Conservation (phyloP, 2,888 invertebrate species). For the Pseudeuparius sepicola region DNA sequence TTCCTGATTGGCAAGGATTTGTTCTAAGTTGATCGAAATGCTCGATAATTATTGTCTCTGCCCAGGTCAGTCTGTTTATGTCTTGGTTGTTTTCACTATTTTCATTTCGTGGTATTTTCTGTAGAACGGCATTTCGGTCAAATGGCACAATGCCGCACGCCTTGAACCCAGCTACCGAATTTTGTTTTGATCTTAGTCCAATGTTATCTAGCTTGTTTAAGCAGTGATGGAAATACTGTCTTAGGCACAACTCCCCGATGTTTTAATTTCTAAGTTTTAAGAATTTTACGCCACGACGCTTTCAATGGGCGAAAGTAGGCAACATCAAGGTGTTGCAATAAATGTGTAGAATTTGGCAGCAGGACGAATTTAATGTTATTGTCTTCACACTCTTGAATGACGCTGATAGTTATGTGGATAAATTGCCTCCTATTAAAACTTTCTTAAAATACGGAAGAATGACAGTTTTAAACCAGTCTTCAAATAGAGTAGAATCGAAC, state of each 20-base stretch:
- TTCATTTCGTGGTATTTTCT: too few relatives aligned
- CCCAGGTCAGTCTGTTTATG: background rate
- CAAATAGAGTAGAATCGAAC: slow-evolving; percentile 16
- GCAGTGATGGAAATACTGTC: too few relatives aligned
- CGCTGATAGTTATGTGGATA: slow-evolving; percentile 5
- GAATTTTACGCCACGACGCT: slow-evolving; percentile 1
- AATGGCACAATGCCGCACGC: background rate
- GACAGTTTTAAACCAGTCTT: slow-evolving; percentile 16
- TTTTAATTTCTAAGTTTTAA: background rate
- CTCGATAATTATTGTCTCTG: background rate
- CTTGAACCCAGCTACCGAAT: slow-evolving; percentile 4
- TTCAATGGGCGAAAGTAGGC: slow-evolving; percentile 6
- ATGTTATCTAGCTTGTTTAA: too few relatives aligned
- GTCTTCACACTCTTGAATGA: slow-evolving; percentile 10
- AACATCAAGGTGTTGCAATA: slow-evolving; percentile 8
- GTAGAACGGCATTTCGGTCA: background rate
- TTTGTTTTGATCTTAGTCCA: background rate
- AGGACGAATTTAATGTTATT: slow-evolving; percentile 9
- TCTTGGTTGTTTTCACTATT: too few relatives aligned
- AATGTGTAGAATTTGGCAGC: slow-evolving; percentile 7
- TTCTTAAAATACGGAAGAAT: slow-evolving; percentile 5
- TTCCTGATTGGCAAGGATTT: background rate
- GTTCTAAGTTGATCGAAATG: background rate
- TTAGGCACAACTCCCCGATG: background rate
- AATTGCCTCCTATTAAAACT: slow-evolving; percentile 4